phyloP scores from a whole-genome alignment of 2,797 vertebrate species.

The Melopsittacus undulatus region DNA sequence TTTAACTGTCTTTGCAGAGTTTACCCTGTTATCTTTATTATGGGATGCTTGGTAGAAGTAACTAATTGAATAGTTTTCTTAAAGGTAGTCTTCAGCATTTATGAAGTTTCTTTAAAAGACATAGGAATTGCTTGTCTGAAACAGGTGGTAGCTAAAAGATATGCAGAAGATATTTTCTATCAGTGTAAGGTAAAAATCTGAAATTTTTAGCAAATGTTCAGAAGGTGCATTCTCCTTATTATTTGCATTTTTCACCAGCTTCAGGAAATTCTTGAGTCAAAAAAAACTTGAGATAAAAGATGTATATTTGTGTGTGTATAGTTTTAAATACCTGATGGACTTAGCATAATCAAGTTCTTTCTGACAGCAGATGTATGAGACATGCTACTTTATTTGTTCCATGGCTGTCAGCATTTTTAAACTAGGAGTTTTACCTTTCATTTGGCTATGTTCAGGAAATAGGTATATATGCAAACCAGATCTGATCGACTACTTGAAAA shows the following conservation, averaged over 20 bases:
- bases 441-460: not conserved
- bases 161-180: not conserved
- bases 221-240: not conserved
- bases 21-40: not conserved
- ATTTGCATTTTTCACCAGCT: not conserved
- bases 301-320: not conserved
- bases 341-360: not conserved
- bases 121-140: not conserved
- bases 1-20: not conserved
- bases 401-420: not conserved
- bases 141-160: not conserved
- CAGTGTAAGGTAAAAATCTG: not conserved
- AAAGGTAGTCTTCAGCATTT: not conserved
- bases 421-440: not conserved
- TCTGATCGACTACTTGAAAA: not conserved
- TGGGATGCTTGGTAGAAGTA: not conserved
- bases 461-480: not conserved
- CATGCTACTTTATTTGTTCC: not conserved
- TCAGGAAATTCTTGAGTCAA: not conserved
- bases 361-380: not conserved
- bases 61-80: not conserved
- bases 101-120: not conserved
- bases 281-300: not conserved
- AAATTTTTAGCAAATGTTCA: not conserved
- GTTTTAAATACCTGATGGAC: not conserved